Base-by-base conservation (phyloP, 2,113 vertebrate genomes). In the Polyodon spathula region DNA sequence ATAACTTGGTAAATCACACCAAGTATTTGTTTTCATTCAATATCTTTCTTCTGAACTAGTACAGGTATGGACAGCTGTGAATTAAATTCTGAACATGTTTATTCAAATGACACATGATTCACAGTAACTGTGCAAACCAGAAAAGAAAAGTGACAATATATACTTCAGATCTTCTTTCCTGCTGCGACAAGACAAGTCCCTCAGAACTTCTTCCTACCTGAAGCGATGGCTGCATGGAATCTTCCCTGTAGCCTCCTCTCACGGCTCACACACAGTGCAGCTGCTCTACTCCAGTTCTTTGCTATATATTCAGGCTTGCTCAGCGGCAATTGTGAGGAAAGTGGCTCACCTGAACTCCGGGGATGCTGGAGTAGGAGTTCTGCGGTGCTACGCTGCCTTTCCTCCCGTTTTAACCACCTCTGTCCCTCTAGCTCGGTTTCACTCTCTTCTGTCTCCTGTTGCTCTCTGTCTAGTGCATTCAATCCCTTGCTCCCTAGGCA, bases 251-350 rank as follows among this genome's bases (percentile, higher is more conserved):
- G 11, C 14, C 39, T 16, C 37, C 7, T 4, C n/a, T 15, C 14
- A 40, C 57, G 16, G 37, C 38, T 9, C 55, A 51, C 37, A 58
- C 12, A 8, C 14, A 37, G 37, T 11, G 39, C 46, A 14, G 46
- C n/a, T 50, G 11, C 46, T 14, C 4, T 4, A 54, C 63, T 66
- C n/a, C 78, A 78, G 70, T 78, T 79, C 77, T 77, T 82, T 72
- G 71, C 73, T 72, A 76, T 80, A 65, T 67, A 62, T 70, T 76
- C 65, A 73, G 59, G 78, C 66, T 76, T 78, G 73, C 60, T 9
- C 60, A 55, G 40, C 51, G n/a, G 40, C 0, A 14, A 15, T 40
- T 39, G 11, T 16, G 12, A 6, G 10, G 50, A n/a, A n/a, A n/a
- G n/a, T n/a, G n/a, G 43, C 40, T 6, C 39, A 37, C 46, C 46